A percentile compares a stretch with the other conserved stretches of the same genome.
These are phyloP conservation scores for Oxytorus armatus DNA, from an alignment of 2,888 invertebrate genomes.

Conservation along the genomic window DNA sequence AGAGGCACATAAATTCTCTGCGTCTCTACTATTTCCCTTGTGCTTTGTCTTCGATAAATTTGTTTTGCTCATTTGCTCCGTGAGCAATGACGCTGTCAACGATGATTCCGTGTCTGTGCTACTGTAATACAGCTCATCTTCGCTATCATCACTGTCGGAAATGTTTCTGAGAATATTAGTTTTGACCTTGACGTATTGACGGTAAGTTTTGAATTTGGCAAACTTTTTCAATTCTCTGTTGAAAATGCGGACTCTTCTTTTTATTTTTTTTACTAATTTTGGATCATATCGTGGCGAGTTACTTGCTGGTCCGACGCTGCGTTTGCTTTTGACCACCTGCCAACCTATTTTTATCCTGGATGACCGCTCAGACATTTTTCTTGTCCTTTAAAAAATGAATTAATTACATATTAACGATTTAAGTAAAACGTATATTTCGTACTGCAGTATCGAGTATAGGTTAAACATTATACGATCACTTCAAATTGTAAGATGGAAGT, in stretches of 20 bases:
- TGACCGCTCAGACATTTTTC: no score
- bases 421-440: no score
- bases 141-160: conserved; percentile 57
- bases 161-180: conserved; percentile 63
- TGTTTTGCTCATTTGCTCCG: not conserved
- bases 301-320: no score
- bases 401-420: no score
- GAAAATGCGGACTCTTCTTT: conserved; percentile 66
- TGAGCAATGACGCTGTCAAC: not conserved
- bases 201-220: conserved; percentile 56
- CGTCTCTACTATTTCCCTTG: not conserved
- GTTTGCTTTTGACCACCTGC: no score
- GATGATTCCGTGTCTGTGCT: not conserved
- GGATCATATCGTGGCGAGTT: conserved; percentile 15
- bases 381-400: no score
- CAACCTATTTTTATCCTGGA: no score
- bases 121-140: conserved; percentile 2
- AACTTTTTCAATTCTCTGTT: conserved; percentile 66
- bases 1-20: not conserved
- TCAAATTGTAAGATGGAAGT: no score
- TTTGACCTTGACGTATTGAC: conserved; percentile 68
- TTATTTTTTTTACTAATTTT: conserved; percentile 33
- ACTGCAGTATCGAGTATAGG: no score
- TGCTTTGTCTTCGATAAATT: not conserved
- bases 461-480: no score